Base-by-base conservation (phyloP, 2,113 vertebrate species). In the Stercorarius parasiticus region DNA sequence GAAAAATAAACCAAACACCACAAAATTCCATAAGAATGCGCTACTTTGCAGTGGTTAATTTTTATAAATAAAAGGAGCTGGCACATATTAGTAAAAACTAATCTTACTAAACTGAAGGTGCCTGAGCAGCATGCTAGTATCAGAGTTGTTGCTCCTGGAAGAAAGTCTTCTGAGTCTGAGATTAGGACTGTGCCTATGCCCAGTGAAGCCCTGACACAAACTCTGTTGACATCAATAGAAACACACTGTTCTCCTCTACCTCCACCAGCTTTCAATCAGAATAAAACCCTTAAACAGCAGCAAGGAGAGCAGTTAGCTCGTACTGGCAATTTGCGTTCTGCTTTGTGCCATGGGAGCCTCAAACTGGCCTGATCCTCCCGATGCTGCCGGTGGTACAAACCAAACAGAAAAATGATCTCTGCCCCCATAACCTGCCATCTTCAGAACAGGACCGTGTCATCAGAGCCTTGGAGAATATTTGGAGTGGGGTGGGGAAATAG, bases 1-100 rank as follows among this genome's bases (percentile, higher is more conserved):
- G 97, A 87, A 97, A 96, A 95, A 50, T 36, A 91, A 76, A 95
- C 9, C 36, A 66, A 83, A 43, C 7, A 71, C 26, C 15, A 84
- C 21, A 79, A n/a, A 85, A 45, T 22, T 87, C 20, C 2, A 0
- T 85, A 15, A 87, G 56, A 49, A 67, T 26, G 53, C 13, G 4
- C 32, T 91, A 20, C 50, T 72, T 90, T 71, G 9, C 22, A 26
- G 4, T 15, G 26, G 5, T 56, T 20, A 70, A n/a, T 14, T 94
- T 93, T 78, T 43, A 43, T 50, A 12, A 42, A 71, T 61, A 61
- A 47, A 50, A 52, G 19, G 14, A 78, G 32, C 20, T 83, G 50
- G 16, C 19, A 5, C 52, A 4, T 27, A 22, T 65, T 47, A 55
- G 34, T 50, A 56, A 71, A 23, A 85, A 20, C 19, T 34, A 19